Evolutionary conservation across 2,113 vertebrate genomes (phyloP).

Genomic region (Rhinolophus sinicus): DNA sequence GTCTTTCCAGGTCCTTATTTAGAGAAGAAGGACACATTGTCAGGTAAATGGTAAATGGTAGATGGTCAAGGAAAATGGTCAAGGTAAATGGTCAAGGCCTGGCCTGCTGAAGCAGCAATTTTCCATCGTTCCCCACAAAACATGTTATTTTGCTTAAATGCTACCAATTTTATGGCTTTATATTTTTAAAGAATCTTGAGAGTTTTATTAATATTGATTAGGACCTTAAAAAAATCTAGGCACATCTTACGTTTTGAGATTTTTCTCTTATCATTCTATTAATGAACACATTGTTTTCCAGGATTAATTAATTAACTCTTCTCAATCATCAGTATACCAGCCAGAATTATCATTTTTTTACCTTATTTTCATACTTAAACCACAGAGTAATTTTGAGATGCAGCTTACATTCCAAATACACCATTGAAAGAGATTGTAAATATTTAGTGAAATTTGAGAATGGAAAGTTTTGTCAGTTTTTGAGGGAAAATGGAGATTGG

Average conservation of each 20-base stretch:
- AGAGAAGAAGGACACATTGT: neutral
- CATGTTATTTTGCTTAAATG: neutral
- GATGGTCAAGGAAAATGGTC: no score
- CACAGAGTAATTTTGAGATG: neutral
- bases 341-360: neutral
- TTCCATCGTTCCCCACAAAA: neutral
- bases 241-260: neutral
- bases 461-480: neutral
- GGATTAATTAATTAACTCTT: neutral
- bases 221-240: neutral
- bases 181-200: neutral
- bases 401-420: neutral
- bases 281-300: neutral
- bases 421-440: neutral
- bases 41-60: neutral
- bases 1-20: neutral
- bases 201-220: neutral
- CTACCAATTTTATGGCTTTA: neutral
- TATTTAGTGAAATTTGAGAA: neutral
- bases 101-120: neutral
- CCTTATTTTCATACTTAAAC: neutral
- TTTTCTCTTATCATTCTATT: neutral
- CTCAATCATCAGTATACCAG: neutral
- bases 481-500: neutral
- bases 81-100: neutral